These are phyloP conservation scores for Hippocampus comes DNA, from an alignment of 2,113 vertebrate species.

Conservation along the genomic window DNA sequence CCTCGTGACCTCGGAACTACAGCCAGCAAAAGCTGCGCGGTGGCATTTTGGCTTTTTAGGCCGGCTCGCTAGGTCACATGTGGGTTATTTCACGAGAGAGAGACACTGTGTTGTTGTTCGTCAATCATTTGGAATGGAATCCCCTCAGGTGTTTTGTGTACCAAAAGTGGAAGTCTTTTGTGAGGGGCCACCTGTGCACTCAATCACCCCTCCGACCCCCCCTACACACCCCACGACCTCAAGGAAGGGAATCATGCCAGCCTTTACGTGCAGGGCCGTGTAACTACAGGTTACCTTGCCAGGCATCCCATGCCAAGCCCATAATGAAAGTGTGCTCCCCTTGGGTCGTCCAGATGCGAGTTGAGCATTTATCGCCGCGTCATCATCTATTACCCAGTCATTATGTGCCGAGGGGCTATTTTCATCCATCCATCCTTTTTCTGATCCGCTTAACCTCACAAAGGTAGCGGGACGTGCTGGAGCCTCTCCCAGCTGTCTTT, in stretches of 20 bases:
- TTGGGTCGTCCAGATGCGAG: slow-evolving; percentile 48
- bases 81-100: slow-evolving; percentile 1
- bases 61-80: slow-evolving; percentile 1
- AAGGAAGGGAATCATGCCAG: slow-evolving; percentile 53
- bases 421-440: slow-evolving; percentile 29
- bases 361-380: slow-evolving; percentile 44
- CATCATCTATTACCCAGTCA: slow-evolving; percentile 60
- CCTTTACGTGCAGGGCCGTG: slow-evolving; percentile 46
- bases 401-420: slow-evolving; percentile 53
- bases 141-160: slow-evolving; percentile 15
- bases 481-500: too few relatives aligned
- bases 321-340: slow-evolving; percentile 58
- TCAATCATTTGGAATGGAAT: neutral
- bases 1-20: slow-evolving; percentile 47
- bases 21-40: slow-evolving; percentile 14
- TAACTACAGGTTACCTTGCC: slow-evolving; percentile 59
- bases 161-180: slow-evolving; percentile 50
- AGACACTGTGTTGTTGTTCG: neutral
- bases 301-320: slow-evolving; percentile 46
- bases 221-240: slow-evolving; percentile 1
- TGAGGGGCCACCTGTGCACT: slow-evolving; percentile 50
- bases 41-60: slow-evolving; percentile 9
- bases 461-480: too few relatives aligned
- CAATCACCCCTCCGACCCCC: slow-evolving; percentile 29
- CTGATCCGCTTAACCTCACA: too few relatives aligned